phyloP scores from a whole-genome alignment of 2,888 invertebrate species.

The Crocallis elinguaria region DNA sequence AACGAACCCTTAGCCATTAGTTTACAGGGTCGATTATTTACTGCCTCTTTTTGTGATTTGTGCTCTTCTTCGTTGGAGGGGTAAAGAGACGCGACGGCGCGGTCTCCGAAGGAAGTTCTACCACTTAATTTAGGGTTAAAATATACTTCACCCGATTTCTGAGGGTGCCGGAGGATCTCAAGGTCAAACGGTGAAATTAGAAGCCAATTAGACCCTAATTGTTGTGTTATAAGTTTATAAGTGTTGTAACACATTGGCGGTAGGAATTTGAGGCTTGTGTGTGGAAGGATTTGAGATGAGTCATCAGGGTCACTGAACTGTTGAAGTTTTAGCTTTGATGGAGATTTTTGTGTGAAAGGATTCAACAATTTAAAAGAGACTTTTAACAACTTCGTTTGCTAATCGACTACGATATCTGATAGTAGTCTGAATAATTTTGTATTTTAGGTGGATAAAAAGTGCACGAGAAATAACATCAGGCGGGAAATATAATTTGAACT shows the following conservation, averaged over 20 bases:
- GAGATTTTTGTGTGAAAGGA: background rate
- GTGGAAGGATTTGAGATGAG: slow-evolving; percentile 5
- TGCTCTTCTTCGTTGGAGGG: slow-evolving; percentile 32
- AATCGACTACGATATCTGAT: too few species aligned
- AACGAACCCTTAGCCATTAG: background rate
- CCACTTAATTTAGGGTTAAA: slow-evolving; percentile 73
- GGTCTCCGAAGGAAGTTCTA: slow-evolving; percentile 60
- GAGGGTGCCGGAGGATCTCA: slow-evolving; percentile 49
- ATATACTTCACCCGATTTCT: slow-evolving; percentile 63
- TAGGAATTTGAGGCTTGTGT: background rate
- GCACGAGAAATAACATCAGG: too few species aligned
- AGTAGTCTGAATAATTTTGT: too few species aligned
- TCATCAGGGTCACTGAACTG: slow-evolving; percentile 12
- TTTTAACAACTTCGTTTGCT: too few species aligned
- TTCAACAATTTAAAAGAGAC: too few species aligned
- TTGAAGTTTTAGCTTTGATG: background rate
- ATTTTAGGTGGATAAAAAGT: too few species aligned
- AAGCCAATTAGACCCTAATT: slow-evolving; percentile 17
- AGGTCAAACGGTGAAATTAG: slow-evolving; percentile 55
- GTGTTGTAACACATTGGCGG: background rate
- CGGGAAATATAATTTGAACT: too few species aligned
- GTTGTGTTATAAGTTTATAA: background rate
- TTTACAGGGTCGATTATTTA: slow-evolving; percentile 26
- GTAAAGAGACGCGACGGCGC: slow-evolving; percentile 71
- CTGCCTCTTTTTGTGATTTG: slow-evolving; percentile 21